These are phyloP conservation scores for Stenoptilia bipunctidactyla DNA, from an alignment of 2,888 invertebrate species.

Conservation along the genomic window DNA sequence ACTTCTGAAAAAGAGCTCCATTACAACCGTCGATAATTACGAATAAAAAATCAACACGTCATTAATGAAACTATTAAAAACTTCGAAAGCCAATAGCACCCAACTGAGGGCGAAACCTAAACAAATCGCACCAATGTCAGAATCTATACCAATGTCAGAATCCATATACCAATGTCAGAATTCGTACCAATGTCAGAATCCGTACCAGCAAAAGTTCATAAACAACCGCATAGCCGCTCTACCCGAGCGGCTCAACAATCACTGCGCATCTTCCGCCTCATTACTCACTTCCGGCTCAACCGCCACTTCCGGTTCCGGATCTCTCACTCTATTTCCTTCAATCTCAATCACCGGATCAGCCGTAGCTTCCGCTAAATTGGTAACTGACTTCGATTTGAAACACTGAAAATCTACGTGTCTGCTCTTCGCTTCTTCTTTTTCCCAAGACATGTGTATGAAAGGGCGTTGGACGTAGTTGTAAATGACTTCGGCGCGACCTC, in stretches of 20 bases:
- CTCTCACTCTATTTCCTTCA: slow-evolving; percentile 63
- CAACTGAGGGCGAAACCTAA: too few relatives aligned
- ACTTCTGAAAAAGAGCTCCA: too few relatives aligned
- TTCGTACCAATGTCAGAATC: too few relatives aligned
- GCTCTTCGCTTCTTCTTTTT: slow-evolving; percentile 99
- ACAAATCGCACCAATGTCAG: too few relatives aligned
- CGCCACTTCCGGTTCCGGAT: slow-evolving; percentile 22
- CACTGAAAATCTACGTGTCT: slow-evolving; percentile 99
- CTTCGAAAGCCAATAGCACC: too few relatives aligned
- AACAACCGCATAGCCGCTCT: neutral
- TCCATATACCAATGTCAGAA: too few relatives aligned
- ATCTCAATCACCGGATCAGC: slow-evolving; percentile 86
- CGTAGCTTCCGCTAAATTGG: slow-evolving; percentile 94
- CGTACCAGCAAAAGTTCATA: neutral
- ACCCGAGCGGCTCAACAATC: neutral
- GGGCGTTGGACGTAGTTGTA: slow-evolving; percentile 99
- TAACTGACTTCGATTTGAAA: slow-evolving; percentile 97
- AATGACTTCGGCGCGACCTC: slow-evolving; percentile 94
- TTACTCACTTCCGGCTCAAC: slow-evolving; percentile 29
- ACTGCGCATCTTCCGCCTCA: slow-evolving; percentile 4
- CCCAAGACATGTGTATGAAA: slow-evolving; percentile 99
- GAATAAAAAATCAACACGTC: too few relatives aligned
- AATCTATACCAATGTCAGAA: too few relatives aligned
- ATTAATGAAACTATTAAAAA: too few relatives aligned
- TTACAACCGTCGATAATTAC: too few relatives aligned